Percentiles rank a stretch among this genome's conserved stretches.
Evolutionary conservation across 1,140 invertebrate genomes (phyloP).

Genomic region (Spodoptera frugiperda): DNA sequence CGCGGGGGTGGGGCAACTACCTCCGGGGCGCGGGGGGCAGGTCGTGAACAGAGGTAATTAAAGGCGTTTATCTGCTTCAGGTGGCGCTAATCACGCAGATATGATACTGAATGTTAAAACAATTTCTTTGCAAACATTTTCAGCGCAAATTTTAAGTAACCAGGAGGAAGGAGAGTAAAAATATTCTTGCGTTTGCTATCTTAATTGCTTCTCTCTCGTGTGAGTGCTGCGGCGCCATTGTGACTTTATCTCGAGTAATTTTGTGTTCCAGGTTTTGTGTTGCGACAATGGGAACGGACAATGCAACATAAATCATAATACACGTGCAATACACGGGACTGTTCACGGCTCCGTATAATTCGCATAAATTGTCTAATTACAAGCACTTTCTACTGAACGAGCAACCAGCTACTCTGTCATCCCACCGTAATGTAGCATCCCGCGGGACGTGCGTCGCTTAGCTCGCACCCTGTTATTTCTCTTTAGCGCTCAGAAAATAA

Average conservation of each 20-base stretch:
- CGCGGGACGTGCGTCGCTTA: background rate
- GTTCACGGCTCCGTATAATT: too few relatives aligned
- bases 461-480: background rate
- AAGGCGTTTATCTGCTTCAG: conserved; percentile 69
- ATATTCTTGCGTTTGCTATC: conserved; percentile 21
- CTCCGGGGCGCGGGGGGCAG: conserved; percentile 37
- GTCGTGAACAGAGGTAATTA: conserved; percentile 65
- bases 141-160: background rate
- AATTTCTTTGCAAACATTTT: conserved; percentile 35
- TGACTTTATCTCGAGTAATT: background rate
- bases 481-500: conserved; percentile 28
- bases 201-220: conserved; percentile 1
- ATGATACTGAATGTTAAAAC: conserved; percentile 56
- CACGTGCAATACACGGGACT: too few relatives aligned
- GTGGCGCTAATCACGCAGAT: conserved; percentile 59
- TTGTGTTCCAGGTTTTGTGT: background rate
- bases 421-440: background rate
- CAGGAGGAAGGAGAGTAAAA: background rate
- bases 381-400: background rate
- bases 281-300: too few relatives aligned
- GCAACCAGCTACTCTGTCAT: background rate
- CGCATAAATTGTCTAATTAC: too few relatives aligned
- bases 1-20: conserved; percentile 40
- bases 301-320: too few relatives aligned
- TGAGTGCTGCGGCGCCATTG: background rate